These are phyloP conservation scores for Ptyas mucosa DNA, from an alignment of 2,113 vertebrate species.

Conservation along the genomic window DNA sequence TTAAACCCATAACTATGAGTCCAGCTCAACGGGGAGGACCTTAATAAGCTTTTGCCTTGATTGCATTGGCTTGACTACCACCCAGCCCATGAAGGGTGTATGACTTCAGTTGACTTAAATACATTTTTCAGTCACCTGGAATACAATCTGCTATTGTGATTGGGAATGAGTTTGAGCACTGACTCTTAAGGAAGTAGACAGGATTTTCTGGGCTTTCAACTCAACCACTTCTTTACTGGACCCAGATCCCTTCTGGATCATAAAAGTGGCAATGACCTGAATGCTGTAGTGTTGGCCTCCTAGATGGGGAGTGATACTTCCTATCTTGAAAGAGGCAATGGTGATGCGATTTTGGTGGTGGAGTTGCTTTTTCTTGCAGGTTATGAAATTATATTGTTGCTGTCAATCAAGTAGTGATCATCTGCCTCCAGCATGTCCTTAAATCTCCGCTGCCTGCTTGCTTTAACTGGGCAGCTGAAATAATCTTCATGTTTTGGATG, in stretches of 20 bases:
- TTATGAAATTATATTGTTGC: background rate
- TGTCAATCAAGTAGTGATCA: background rate
- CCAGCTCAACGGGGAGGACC: background rate
- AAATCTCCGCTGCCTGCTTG: background rate
- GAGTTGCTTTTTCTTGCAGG: background rate
- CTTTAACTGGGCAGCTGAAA: background rate
- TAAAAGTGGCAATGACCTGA: background rate
- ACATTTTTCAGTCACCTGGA: background rate
- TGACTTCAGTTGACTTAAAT: background rate
- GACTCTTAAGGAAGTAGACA: background rate
- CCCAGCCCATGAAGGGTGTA: background rate
- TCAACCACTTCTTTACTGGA: background rate
- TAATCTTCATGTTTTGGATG: background rate
- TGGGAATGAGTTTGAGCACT: background rate
- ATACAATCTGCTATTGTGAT: background rate
- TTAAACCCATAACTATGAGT: background rate
- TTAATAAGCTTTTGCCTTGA: background rate
- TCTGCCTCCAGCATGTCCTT: background rate
- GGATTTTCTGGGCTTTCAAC: background rate
- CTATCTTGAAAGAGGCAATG: background rate
- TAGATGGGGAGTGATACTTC: background rate
- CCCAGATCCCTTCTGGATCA: background rate
- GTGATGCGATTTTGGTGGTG: background rate
- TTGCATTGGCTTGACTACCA: background rate
- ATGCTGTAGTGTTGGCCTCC: background rate